Base-by-base conservation (phyloP, 1,140 invertebrate genomes). In the Drosophila triauraria region DNA sequence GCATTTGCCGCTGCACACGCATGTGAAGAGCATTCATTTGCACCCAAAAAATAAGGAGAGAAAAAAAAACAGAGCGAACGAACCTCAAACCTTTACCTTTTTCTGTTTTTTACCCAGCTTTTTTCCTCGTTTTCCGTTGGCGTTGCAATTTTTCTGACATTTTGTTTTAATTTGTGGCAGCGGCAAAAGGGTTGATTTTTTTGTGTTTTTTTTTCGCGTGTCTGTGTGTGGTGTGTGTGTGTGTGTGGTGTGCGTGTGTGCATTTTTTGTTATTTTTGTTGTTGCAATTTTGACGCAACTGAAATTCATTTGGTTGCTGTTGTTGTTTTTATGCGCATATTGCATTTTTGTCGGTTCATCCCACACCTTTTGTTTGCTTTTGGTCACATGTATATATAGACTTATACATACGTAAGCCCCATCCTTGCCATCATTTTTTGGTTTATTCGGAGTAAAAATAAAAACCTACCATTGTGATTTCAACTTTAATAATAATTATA, bases 151-250 rank as follows among this genome's bases (percentile, higher is more conserved):
- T 90, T 88, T 90, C 85, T 90, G 86, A 91, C 85, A 90, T 90
- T 90, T 90, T 90, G 81, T 90, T 90, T 90, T 90, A 90, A 90
- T 90, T 90, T 90, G 85, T 82, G 85, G 86, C 85, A 90, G 79
- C 76, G 75, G 57, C 74, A 51, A 88, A 85, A 79, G 85, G 85
- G 85, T 90, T 90, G 85, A 76, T 85, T 90, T 90, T 82, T 76
- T 68, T 38, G 74, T 56, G 51, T 59, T 53, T 76, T 54, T 54
- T 80, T 70, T 75, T 63, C 60, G 50, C 50, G 46, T 44, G 13
- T n/a, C 23, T 78, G 70, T 82, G 44, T 43, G 43, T 43, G 20
- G 20, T 20, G 20, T n/a, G 20, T 1, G 20, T 20, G 59, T 53
- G 43, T 47, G 47, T 72, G 69, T 76, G 54, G 10, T 53, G 51